Conservation (phyloP, 1,140 invertebrate species). For the Leptopilina boulardi region DNA sequence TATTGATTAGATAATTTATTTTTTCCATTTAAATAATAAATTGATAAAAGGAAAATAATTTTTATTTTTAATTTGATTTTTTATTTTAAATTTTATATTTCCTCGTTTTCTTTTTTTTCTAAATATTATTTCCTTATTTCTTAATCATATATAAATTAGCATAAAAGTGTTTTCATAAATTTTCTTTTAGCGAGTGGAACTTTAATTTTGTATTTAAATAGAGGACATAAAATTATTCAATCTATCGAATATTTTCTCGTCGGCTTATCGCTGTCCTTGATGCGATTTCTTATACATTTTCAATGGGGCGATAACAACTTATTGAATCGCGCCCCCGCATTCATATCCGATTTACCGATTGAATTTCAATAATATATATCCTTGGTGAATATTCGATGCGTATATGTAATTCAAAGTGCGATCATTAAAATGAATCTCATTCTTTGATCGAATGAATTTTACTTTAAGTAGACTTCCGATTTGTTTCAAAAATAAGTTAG, state of each 20-base stretch:
- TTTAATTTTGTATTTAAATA: conserved; percentile 2
- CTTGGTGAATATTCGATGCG: neutral
- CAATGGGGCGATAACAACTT: neutral
- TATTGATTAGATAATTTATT: no score
- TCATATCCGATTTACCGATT: conserved; percentile 2
- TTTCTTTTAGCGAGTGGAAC: neutral
- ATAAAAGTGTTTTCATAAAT: neutral
- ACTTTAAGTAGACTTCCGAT: neutral
- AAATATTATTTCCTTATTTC: no score
- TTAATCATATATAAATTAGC: neutral
- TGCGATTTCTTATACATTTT: neutral
- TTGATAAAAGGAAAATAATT: no score
- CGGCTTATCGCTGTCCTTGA: conserved; percentile 19
- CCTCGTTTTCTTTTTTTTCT: no score
- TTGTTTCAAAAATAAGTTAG: neutral
- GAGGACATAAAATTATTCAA: conserved; percentile 3
- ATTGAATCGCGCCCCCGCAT: conserved; percentile 22
- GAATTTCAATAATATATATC: conserved; percentile 26
- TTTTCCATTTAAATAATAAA: no score
- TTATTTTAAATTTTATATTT: no score
- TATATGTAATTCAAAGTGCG: neutral
- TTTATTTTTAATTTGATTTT: no score
- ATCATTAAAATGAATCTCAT: neutral
- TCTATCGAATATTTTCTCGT: neutral
- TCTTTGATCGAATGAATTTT: neutral